These are phyloP conservation scores for Chrysodeixis includens DNA, from an alignment of 2,888 invertebrate species.

Conservation along the genomic window DNA sequence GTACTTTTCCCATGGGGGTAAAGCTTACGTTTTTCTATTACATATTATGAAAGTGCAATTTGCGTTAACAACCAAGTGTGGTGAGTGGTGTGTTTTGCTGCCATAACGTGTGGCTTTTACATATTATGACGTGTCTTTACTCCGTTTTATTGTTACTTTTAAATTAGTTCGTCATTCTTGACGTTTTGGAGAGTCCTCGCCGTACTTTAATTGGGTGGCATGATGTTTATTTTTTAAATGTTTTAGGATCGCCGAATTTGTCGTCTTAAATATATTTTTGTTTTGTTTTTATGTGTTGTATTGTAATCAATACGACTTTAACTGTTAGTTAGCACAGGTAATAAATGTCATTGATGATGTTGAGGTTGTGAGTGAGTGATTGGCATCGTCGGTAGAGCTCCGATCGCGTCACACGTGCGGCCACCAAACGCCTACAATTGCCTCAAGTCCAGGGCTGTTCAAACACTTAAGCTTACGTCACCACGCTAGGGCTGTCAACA, in stretches of 20 bases:
- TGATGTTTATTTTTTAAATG: conserved; percentile 14
- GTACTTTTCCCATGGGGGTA: conserved; percentile 45
- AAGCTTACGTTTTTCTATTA: conserved; percentile 42
- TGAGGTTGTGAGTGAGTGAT: too few relatives aligned
- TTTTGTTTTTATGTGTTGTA: too few relatives aligned
- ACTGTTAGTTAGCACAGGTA: too few relatives aligned
- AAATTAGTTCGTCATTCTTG: conserved; percentile 35
- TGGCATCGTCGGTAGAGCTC: too few relatives aligned
- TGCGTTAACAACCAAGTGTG: conserved; percentile 50
- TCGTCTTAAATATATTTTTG: too few relatives aligned
- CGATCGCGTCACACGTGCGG: conserved; percentile 33
- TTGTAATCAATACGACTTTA: too few relatives aligned
- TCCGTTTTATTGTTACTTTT: conserved; percentile 51
- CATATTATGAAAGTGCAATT: conserved; percentile 49
- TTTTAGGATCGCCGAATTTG: background rate
- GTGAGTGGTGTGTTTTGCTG: conserved; percentile 45
- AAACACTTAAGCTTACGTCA: conserved; percentile 46
- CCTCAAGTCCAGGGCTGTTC: conserved; percentile 26
- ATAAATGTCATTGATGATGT: too few relatives aligned
- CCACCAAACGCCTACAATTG: conserved; percentile 23
- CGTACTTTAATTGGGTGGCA: conserved; percentile 17
- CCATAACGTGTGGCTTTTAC: conserved; percentile 39
- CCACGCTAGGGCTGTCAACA: conserved; percentile 65
- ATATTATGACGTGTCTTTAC: conserved; percentile 47
- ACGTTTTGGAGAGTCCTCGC: conserved; percentile 1